Conservation (phyloP, 2,888 invertebrate species). For the Leuctra nigra region DNA sequence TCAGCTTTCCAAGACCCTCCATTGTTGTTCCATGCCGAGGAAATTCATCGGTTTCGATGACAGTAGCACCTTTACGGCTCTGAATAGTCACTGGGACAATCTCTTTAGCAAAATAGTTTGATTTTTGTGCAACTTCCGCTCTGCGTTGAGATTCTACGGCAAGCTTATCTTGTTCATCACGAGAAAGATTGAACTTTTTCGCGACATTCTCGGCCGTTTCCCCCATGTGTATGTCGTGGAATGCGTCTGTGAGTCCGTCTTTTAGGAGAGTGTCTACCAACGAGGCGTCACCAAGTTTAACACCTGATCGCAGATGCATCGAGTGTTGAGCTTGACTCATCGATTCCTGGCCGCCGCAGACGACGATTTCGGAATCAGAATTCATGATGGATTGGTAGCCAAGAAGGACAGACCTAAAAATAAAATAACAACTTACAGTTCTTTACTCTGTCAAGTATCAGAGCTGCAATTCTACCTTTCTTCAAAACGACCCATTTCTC, state of each 20-base stretch:
- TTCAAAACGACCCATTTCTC: too few species aligned
- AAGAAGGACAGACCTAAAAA: slow-evolving; percentile 52
- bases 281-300: slow-evolving; percentile 57
- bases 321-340: slow-evolving; percentile 73
- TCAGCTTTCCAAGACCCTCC: slow-evolving; percentile 54
- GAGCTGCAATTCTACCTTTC: too few species aligned
- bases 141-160: slow-evolving; percentile 61
- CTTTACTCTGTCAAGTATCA: too few species aligned
- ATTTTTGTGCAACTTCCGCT: slow-evolving; percentile 52
- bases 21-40: slow-evolving; percentile 55
- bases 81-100: slow-evolving; percentile 58
- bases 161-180: slow-evolving; percentile 64
- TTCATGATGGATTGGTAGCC: slow-evolving; percentile 60
- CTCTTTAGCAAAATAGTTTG: slow-evolving; percentile 61
- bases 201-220: slow-evolving; percentile 75
- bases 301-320: slow-evolving; percentile 52
- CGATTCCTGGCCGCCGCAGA: slow-evolving; percentile 77
- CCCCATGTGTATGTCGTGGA: slow-evolving; percentile 70
- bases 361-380: slow-evolving; percentile 58
- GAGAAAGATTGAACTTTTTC: slow-evolving; percentile 53
- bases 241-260: slow-evolving; percentile 72
- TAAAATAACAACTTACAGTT: too few species aligned
- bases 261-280: slow-evolving; percentile 58
- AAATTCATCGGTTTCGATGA: slow-evolving; percentile 59
- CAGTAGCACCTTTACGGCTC: slow-evolving; percentile 41